These are phyloP conservation scores for Thomomys bottae DNA, from an alignment of 2,113 vertebrate genomes.

Conservation along the genomic window DNA sequence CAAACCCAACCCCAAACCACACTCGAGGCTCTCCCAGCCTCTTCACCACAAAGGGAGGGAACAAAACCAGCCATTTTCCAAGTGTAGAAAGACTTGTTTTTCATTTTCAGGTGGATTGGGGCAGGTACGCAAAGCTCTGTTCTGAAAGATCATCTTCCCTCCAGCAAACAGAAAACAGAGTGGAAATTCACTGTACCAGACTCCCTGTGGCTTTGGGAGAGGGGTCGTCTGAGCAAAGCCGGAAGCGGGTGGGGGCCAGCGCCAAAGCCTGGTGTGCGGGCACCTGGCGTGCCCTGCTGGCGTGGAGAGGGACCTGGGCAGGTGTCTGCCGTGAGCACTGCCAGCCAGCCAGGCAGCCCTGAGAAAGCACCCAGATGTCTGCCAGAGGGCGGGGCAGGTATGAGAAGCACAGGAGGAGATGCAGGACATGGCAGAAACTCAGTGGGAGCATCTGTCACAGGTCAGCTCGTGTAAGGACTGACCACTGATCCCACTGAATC, in stretches of 20 bases:
- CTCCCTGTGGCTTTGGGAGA: not conserved
- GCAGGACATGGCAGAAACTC: not conserved
- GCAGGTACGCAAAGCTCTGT: slow-evolving; percentile 36
- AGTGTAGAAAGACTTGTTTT: slow-evolving; percentile 24
- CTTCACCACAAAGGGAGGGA: not conserved
- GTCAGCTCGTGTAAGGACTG: not conserved
- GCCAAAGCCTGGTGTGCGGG: not conserved
- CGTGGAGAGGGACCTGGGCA: not conserved
- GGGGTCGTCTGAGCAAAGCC: not conserved
- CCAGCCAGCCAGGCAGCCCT: not conserved
- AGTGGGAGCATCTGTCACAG: too few relatives aligned
- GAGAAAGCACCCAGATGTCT: not conserved
- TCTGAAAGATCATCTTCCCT: slow-evolving; percentile 47
- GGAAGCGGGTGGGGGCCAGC: not conserved
- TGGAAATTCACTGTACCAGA: slow-evolving; percentile 52
- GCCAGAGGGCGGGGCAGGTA: not conserved
- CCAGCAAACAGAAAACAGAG: slow-evolving; percentile 14
- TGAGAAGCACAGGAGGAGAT: not conserved
- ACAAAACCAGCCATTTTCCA: not conserved
- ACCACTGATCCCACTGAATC: not conserved
- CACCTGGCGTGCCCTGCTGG: too few relatives aligned
- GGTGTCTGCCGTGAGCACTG: rapidly evolving
- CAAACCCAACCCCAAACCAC: too few relatives aligned
- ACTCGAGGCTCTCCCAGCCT: not conserved
- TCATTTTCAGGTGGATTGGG: not conserved